phyloP scores from a whole-genome alignment of 2,888 invertebrate genomes.

The Drosophila anomalipes region DNA sequence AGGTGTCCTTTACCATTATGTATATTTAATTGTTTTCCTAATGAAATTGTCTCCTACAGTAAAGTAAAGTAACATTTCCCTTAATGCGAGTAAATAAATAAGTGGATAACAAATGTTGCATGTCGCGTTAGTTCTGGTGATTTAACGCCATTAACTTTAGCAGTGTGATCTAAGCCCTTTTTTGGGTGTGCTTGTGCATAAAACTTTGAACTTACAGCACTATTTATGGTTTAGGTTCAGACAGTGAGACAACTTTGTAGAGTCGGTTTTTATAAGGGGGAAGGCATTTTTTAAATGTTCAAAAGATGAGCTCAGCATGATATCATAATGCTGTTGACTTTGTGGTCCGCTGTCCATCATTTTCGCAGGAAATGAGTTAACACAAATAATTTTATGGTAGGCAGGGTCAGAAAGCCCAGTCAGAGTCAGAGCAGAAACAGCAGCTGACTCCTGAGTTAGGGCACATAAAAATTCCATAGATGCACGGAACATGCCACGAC shows the following conservation, averaged over 20 bases:
- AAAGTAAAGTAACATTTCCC: neutral
- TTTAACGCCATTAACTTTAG: conserved; percentile 16
- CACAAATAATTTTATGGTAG: conserved; percentile 38
- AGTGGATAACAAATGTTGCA: conserved; percentile 2
- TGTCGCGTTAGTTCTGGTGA: conserved; percentile 17
- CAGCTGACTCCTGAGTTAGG: conserved; percentile 27
- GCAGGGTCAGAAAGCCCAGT: conserved; percentile 34
- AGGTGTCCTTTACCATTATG: neutral
- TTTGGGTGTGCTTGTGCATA: conserved; percentile 34
- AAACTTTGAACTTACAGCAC: conserved; percentile 44
- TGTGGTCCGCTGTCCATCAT: conserved; percentile 57
- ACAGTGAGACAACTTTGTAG: conserved; percentile 39
- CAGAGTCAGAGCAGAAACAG: conserved; percentile 12
- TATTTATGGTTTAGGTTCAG: conserved; percentile 30
- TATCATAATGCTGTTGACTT: conserved; percentile 59
- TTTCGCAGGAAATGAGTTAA: conserved; percentile 77
- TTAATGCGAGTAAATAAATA: neutral
- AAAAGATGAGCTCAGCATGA: conserved; percentile 65
- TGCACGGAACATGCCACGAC: conserved; percentile 66
- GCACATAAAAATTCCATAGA: conserved; percentile 51
- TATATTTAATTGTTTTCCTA: neutral
- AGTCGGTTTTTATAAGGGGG: neutral
- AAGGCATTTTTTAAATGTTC: conserved; percentile 10
- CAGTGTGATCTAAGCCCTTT: conserved; percentile 26
- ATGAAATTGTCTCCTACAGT: neutral